These are phyloP conservation scores for Lysiphlebus fabarum DNA, from an alignment of 1,140 invertebrate species.

Conservation along the genomic window DNA sequence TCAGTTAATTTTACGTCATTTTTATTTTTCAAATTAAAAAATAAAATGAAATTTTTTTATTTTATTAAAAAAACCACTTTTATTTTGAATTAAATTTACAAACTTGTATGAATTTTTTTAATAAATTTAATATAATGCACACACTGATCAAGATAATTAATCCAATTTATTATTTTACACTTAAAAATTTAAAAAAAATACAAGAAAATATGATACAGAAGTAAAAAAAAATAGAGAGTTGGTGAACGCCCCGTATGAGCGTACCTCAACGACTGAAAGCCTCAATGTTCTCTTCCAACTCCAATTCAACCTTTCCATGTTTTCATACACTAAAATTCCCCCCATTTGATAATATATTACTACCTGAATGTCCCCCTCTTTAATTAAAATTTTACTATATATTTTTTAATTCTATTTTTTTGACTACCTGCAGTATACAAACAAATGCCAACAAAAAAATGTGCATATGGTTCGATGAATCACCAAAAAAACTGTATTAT, in stretches of 20 bases:
- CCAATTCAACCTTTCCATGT: slow-evolving; percentile 18
- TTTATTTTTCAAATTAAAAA: background rate
- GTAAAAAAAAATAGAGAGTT: background rate
- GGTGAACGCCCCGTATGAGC: slow-evolving; percentile 25
- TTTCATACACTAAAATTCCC: too few relatives aligned
- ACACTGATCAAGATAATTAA: too few relatives aligned
- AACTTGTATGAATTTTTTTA: background rate
- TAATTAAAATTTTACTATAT: too few relatives aligned
- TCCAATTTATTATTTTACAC: background rate
- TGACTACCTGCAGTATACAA: too few relatives aligned
- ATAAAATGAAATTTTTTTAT: background rate
- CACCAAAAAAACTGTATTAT: too few relatives aligned
- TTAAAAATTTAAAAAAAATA: background rate
- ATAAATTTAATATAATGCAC: background rate
- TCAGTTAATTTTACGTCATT: slow-evolving; percentile 15
- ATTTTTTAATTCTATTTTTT: too few relatives aligned
- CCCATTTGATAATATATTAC: too few relatives aligned
- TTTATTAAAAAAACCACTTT: background rate
- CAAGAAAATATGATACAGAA: background rate
- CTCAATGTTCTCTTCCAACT: background rate
- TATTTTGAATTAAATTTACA: background rate
- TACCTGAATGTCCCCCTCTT: too few relatives aligned
- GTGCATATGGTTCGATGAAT: too few relatives aligned
- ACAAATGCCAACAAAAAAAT: too few relatives aligned
- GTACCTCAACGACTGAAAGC: slow-evolving; percentile 36